Conservation (phyloP, 2,888 invertebrate species). For the Xestia ashworthii region DNA sequence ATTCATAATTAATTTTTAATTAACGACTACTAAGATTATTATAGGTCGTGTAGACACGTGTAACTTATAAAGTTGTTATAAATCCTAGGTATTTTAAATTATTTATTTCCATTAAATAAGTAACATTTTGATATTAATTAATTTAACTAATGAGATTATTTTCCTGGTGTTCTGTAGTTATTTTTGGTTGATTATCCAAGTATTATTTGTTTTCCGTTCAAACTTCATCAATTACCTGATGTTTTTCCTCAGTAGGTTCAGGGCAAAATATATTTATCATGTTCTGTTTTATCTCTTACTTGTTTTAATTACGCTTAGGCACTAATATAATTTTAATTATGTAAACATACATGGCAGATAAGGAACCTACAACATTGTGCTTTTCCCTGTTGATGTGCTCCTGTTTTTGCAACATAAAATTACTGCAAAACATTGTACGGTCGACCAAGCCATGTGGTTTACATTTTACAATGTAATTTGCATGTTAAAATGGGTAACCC, state of each 20-base stretch:
- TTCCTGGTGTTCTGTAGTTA: constrained; percentile 31
- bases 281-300: not conserved
- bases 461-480: too few species aligned
- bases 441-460: too few species aligned
- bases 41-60: not conserved
- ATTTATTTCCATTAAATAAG: not conserved
- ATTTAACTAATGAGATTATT: constrained; percentile 24
- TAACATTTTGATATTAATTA: not conserved
- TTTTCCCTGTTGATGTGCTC: not conserved
- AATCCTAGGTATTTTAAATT: not conserved
- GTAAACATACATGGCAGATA: too few species aligned
- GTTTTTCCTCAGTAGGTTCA: constrained; percentile 20
- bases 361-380: not conserved
- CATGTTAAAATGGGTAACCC: too few species aligned
- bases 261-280: not conserved
- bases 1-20: not conserved
- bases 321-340: constrained; percentile 1
- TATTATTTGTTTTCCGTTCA: constrained; percentile 28
- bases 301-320: not conserved
- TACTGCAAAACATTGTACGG: not conserved
- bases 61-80: not conserved
- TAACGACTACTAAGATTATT: not conserved
- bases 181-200: not conserved
- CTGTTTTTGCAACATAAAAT: not conserved
- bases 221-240: constrained; percentile 10